Base-by-base conservation (phyloP, 64 coral and sea anemone genomes). In the Montipora capricornis region DNA sequence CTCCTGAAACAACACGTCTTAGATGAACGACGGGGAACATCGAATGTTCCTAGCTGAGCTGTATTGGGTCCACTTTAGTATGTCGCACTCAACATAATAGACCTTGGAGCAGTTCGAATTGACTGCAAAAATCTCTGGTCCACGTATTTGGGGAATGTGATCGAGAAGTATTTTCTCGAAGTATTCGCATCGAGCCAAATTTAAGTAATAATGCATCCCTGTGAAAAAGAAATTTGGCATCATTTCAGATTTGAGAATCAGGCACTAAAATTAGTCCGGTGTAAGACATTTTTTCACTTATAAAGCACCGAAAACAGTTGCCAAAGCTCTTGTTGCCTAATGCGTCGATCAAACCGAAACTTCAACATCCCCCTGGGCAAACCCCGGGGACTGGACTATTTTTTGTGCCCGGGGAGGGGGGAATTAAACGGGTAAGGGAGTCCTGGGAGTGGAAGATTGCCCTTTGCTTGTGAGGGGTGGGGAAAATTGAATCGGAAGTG, bases 111-210 rank as follows among this genome's bases (percentile, higher is more conserved):
- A 93, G 12, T 50, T 78, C 0, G 83, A n/a, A 12, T 93, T 87
- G 5, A 86, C 58, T 15, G 91, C 82, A 5, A 93, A 93, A 19
- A 93, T 8, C 61, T 87, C 75, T 12, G 91, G 82, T 44, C 91
- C 91, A 37, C 91, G 83, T 48, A 93, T 85, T 80, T 70, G 83
- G 62, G 74, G 74, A 10, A 79, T 80, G 47, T 88, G 91, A 49
- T 93, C 83, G 16, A 80, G 14, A n/a, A 79, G 8, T n/a, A 85
- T 87, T 8, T 46, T 19, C 45, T 87, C 91, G 9, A 83, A 89
- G 74, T 97, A 97, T 5, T 92, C 95, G 73, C 95, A 97, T 26
- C 95, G 89, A 24, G 91, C 95, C 10, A 97, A 29, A 37, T 97
- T 97, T 14, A 97, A 84, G 77, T 97, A 97, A 75, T 89, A 97